Conservation (phyloP, 1,140 invertebrate species). For the Eueides isabella region DNA sequence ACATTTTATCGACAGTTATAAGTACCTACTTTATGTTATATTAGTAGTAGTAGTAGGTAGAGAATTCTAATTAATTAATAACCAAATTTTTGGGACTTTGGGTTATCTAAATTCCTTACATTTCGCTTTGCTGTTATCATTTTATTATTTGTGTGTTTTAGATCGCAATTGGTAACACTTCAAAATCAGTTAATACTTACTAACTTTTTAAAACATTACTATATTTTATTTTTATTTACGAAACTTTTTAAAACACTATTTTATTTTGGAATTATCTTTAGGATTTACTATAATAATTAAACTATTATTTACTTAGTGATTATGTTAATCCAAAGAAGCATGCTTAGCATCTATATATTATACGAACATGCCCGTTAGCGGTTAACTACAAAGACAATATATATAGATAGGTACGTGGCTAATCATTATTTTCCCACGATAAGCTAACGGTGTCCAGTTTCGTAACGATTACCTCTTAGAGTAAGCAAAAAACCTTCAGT, state of each 20-base stretch:
- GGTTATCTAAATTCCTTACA: no score
- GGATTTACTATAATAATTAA: no score
- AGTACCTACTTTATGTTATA: not conserved
- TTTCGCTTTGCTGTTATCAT: no score
- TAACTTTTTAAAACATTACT: not conserved
- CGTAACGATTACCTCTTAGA: conserved; percentile 41
- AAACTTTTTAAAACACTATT: not conserved
- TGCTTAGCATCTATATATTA: conserved; percentile 18
- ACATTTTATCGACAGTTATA: not conserved
- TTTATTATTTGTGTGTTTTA: no score
- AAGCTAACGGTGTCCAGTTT: conserved; percentile 44
- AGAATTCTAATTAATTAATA: not conserved
- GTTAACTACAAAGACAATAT: conserved; percentile 49
- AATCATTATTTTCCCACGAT: conserved; percentile 67
- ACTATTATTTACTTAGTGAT: not conserved
- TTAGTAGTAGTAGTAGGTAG: not conserved
- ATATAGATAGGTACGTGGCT: conserved; percentile 35
- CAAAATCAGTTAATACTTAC: no score
- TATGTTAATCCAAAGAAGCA: not conserved
- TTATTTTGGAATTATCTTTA: no score
- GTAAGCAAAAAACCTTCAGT: conserved; percentile 35
- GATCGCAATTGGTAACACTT: no score
- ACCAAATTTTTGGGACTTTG: not conserved
- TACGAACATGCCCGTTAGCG: conserved; percentile 51
- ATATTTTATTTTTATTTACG: no score